phyloP scores from a whole-genome alignment of 2,113 vertebrate species.

The Cacatua alba region DNA sequence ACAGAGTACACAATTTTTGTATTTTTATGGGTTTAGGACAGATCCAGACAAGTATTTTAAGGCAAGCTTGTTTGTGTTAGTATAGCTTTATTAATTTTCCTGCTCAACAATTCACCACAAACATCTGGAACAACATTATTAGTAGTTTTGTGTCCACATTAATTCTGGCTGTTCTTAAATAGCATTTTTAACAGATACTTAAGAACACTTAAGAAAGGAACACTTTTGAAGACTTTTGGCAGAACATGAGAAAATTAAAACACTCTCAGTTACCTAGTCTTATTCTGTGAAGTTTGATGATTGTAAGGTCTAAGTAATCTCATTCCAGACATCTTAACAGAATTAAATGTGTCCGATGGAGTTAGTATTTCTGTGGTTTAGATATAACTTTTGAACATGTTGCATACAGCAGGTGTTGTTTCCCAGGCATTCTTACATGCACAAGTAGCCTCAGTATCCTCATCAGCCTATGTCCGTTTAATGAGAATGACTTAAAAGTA shows the following conservation, averaged over 20 bases:
- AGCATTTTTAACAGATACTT: constrained; percentile 30
- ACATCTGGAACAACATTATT: constrained; percentile 26
- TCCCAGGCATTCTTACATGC: not conserved
- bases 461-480: not conserved
- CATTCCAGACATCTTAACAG: constrained; percentile 17
- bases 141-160: constrained; percentile 14
- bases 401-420: constrained; percentile 23
- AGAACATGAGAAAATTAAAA: constrained; percentile 45
- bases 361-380: constrained; percentile 37
- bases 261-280: not conserved
- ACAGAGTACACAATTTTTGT: not conserved
- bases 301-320: not conserved
- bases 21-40: constrained; percentile 7
- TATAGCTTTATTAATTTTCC: constrained; percentile 32
- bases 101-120: constrained; percentile 27
- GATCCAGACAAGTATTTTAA: constrained; percentile 5
- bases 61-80: constrained; percentile 5
- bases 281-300: constrained; percentile 16
- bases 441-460: constrained; percentile 3
- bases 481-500: constrained; percentile 25
- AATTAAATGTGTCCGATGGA: not conserved
- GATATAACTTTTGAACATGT: constrained; percentile 35
- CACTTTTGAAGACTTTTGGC: constrained; percentile 50
- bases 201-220: constrained; percentile 32
- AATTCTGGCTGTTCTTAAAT: constrained; percentile 23